Conservation (phyloP, 2,888 invertebrate species). For the Pycnomerus fuliginosus region DNA sequence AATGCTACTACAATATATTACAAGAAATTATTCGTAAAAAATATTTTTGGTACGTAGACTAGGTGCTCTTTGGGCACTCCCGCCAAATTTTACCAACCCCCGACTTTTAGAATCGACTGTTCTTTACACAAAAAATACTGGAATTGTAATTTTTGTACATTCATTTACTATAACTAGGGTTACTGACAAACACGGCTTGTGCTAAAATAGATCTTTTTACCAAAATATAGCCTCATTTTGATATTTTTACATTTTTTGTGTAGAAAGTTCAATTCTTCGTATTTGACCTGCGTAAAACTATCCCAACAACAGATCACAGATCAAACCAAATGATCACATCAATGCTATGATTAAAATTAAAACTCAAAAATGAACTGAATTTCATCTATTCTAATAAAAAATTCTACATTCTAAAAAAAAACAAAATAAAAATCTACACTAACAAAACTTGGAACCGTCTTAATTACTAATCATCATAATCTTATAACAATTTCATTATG, state of each 20-base stretch:
- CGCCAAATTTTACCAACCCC: conserved; percentile 35
- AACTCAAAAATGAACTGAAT: conserved; percentile 3
- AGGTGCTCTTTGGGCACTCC: conserved; percentile 43
- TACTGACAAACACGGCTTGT: conserved; percentile 41
- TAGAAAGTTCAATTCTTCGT: conserved; percentile 44
- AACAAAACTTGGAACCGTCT: conserved; percentile 16
- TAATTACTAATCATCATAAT: conserved; percentile 12
- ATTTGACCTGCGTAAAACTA: conserved; percentile 44
- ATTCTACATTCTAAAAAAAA: conserved; percentile 1
- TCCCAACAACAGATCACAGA: conserved; percentile 38
- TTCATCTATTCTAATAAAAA: conserved; percentile 9
- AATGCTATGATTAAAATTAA: conserved; percentile 16
- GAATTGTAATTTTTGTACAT: conserved; percentile 42
- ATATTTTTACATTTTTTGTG: conserved; percentile 46
- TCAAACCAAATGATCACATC: conserved; percentile 32
- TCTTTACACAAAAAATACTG: conserved; percentile 38
- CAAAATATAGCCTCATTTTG: conserved; percentile 49
- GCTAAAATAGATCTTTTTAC: conserved; percentile 49
- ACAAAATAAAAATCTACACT: conserved; percentile 6
- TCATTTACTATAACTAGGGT: conserved; percentile 26
- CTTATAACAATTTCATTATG: conserved; percentile 21
- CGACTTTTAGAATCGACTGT: conserved; percentile 30
- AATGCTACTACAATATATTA: conserved; percentile 35
- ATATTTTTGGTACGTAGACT: conserved; percentile 44
- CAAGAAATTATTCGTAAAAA: conserved; percentile 43